Percentiles rank a stretch among this genome's conserved stretches.
phyloP scores from a whole-genome alignment of 1,140 invertebrate species.

The Drepana arcuata region DNA sequence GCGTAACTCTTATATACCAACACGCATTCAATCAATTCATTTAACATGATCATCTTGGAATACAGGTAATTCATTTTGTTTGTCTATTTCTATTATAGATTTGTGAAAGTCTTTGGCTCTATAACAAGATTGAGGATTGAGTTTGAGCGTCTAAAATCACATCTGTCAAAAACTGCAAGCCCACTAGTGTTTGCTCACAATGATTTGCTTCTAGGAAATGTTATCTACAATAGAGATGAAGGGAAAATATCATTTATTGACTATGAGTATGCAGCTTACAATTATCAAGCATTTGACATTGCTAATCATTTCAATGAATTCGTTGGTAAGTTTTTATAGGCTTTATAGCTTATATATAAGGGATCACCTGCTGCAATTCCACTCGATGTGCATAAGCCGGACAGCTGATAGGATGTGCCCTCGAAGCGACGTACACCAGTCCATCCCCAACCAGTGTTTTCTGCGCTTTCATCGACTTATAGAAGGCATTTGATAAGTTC shows the following conservation, averaged over 20 bases:
- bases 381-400: no score
- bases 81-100: constrained; percentile 73
- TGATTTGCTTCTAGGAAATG: constrained; percentile 95
- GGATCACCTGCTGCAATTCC: no score
- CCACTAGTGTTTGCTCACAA: constrained; percentile 98
- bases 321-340: constrained; percentile 90
- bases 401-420: no score
- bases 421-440: no score
- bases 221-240: constrained; percentile 85
- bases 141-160: constrained; percentile 77
- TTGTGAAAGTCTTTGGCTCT: constrained; percentile 77
- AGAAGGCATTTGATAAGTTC: no score
- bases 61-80: no score
- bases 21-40: no score
- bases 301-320: constrained; percentile 99
- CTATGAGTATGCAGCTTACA: constrained; percentile 95
- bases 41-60: no score
- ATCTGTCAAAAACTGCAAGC: constrained; percentile 78
- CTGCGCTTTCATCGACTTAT: no score
- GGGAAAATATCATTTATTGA: constrained; percentile 93
- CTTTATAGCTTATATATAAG: no score
- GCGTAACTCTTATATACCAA: no score
- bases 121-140: constrained; percentile 80
- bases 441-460: no score
- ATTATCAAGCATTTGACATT: constrained; percentile 97